Conservation (phyloP, 2,888 invertebrate species). For the Pollenia amentaria region DNA sequence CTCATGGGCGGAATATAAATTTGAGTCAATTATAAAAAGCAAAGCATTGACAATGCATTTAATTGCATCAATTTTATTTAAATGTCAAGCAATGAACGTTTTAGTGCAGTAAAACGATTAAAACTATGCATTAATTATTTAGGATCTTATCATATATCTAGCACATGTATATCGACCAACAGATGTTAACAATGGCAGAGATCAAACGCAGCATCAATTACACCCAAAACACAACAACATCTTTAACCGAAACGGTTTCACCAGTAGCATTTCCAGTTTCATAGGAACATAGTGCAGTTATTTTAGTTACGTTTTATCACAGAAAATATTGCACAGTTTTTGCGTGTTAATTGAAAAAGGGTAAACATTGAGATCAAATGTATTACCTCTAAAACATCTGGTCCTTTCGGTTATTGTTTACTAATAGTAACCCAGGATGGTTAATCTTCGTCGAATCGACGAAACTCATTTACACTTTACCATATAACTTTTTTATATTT, state of each 20-base stretch:
- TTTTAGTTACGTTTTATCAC: constrained; percentile 46
- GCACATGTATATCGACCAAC: neutral
- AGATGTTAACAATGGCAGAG: constrained; percentile 15
- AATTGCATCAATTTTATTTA: constrained; percentile 27
- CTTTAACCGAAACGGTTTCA: neutral
- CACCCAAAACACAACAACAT: neutral
- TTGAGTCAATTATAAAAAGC: neutral
- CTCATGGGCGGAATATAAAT: constrained; percentile 17
- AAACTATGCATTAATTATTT: constrained; percentile 29
- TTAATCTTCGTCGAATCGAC: too few species aligned
- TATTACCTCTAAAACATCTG: neutral
- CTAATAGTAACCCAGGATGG: too few species aligned
- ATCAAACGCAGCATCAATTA: neutral
- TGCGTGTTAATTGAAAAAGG: neutral
- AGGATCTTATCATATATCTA: constrained; percentile 6
- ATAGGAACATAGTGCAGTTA: neutral
- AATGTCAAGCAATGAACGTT: neutral
- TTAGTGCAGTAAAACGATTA: neutral
- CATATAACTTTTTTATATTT: too few species aligned
- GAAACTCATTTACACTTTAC: too few species aligned
- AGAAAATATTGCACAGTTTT: constrained; percentile 22
- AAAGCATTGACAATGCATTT: neutral
- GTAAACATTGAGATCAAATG: constrained; percentile 29
- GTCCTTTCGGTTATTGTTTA: neutral
- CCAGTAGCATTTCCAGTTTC: neutral